phyloP scores from a whole-genome alignment of 2,797 vertebrate genomes.

The Anniella stebbinsi region DNA sequence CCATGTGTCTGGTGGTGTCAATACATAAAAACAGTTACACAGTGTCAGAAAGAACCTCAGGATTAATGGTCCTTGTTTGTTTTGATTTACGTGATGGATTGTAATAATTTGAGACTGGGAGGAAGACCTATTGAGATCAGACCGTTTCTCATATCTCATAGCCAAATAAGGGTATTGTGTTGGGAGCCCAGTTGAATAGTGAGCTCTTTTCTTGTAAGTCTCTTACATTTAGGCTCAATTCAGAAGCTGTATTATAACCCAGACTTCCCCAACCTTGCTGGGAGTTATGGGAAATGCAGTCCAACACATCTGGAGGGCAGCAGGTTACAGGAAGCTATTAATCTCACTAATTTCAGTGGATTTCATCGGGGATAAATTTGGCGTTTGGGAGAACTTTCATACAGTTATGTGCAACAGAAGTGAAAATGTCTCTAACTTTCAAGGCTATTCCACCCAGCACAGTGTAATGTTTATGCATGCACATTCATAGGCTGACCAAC shows the following conservation, averaged over 20 bases:
- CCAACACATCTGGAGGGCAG: too few species aligned
- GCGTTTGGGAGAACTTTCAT: not conserved
- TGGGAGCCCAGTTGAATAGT: conserved; percentile 1
- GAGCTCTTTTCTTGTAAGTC: not conserved
- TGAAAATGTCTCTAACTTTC: not conserved
- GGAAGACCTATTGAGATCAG: conserved; percentile 35
- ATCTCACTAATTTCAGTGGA: not conserved
- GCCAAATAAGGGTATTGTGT: not conserved
- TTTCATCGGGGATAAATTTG: not conserved
- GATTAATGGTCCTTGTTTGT: conserved; percentile 52
- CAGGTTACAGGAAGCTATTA: too few species aligned
- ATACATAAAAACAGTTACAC: conserved; percentile 19
- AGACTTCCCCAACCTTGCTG: too few species aligned
- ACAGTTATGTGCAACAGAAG: not conserved
- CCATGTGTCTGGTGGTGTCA: conserved; percentile 26
- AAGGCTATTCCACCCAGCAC: not conserved
- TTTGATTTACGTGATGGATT: conserved; percentile 41
- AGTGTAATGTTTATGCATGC: not conserved
- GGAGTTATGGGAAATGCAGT: too few species aligned
- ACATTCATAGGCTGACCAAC: too few species aligned
- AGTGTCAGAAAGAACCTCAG: conserved; percentile 41
- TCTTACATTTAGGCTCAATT: not conserved
- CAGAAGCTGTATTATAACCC: not conserved
- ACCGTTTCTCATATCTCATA: conserved; percentile 33
- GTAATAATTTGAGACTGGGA: conserved; percentile 43